Base-by-base conservation (phyloP, 2,113 vertebrate species). In the Hydrolagus affinis region DNA sequence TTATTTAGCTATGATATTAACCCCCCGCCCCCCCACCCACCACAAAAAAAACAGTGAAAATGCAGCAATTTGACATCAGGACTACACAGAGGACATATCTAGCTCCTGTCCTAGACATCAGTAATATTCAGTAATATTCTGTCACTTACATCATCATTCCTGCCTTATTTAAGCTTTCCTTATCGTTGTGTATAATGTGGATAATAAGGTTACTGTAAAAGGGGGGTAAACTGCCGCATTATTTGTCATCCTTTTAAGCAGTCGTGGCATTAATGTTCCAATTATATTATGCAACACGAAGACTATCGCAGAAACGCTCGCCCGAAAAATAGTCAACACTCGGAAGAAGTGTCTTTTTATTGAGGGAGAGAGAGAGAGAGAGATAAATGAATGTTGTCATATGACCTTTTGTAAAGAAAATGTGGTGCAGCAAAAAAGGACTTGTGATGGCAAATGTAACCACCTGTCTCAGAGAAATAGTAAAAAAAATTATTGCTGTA, bases 401-500 rank as follows among this genome's bases (percentile, higher is more conserved):
- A 66, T 83, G 78, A 83, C 78, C 78, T 83, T 83, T 83, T 32
- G 62, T 66, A 30, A 83, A 83, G 62, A 32, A 83, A 83, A 83
- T 30, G 28, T 83, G 66, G 78, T 11, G 62, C 62, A 21, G 17
- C 60, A 83, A 83, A 83, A 83, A n/a, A n/a, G n/a, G 62, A 66
- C 66, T 14, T 19, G 25, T 25, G 30, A 19, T 66, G 32, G 62
- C 78, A 83, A 68, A 83, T 25, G 25, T 83, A 83, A 68, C 78
- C 78, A 83, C 78, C 78, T 83, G 78, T 83, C 78, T 83, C 66
- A 28, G 60, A 60, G 62, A 83, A 66, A 83, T 83, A 83, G 62
- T 83, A 66, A 83, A 68, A 83, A 66, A 68, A 83, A 66, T 83
- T 83, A 83, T 83, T 83, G 62, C 78, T 83, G 23, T 25, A 7